Base-by-base conservation (phyloP, 2,113 vertebrate genomes). In the Atractosteus spatula region DNA sequence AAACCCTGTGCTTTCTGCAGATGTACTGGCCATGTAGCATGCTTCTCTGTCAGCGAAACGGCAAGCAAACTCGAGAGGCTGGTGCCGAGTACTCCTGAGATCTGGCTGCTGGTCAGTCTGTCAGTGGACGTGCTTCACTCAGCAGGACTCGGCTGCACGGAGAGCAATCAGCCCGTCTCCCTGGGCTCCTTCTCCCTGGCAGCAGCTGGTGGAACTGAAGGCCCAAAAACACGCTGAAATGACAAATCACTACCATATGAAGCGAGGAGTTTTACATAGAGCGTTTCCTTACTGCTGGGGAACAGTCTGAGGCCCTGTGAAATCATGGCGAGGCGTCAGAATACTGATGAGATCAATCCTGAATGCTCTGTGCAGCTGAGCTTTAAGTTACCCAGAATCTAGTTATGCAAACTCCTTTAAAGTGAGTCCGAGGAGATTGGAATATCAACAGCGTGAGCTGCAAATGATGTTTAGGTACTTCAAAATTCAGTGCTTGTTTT, bases 191-290 rank as follows among this genome's bases (percentile, higher is more conserved):
- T 86, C 84, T 74, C 71, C 81, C 85, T 86, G 81, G 86, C 87
- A 91, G 84, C 84, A 84, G 86, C 84, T 88, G 83, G 84, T 74
- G 84, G 88, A 90, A 91, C 89, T 84, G 66, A 71, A 69, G 87
- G 89, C 91, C 91, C 76, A 80, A 87, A 88, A 81, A 89, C 86
- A 75, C 81, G 78, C 79, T 61, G 71, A 83, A 89, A 84, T 81
- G 88, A 92, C 91, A 94, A 94, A 94, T 94, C 87, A 92, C 86
- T 95, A 88, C 89, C 93, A 94, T 89, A 94, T 93, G 92, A 93
- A 86, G 79, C 81, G 77, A 55, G 42, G 75, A 78, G 81, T 82
- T 88, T 84, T 83, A 89, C 84, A 84, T 0, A 64, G 74, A 86
- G 77, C 71, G 76, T 84, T 88, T 93, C 88, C 88, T 91, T 76